phyloP scores from a whole-genome alignment of 2,888 invertebrate species.

The Eupithecia inturbata region DNA sequence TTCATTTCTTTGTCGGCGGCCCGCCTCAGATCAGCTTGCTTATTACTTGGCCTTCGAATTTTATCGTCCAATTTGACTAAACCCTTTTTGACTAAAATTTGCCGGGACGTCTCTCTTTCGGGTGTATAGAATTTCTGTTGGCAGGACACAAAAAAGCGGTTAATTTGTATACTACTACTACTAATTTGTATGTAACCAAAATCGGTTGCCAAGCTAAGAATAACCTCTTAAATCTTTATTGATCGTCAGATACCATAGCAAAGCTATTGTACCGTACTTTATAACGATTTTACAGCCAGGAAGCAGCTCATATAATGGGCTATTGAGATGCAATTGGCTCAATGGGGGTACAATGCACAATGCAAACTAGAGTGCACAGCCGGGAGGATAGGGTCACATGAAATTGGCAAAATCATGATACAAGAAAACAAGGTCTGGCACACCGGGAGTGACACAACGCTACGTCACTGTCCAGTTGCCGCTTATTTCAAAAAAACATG shows the following conservation, averaged over 20 bases:
- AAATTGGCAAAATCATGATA: slow-evolving; percentile 25
- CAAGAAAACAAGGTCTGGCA: no score
- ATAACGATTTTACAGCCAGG: slow-evolving; percentile 18
- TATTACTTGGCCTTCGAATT: no score
- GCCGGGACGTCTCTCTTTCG: no score
- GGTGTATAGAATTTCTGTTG: no score
- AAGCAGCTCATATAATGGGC: slow-evolving; percentile 18
- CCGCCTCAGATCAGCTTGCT: no score
- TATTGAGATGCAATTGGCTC: slow-evolving; percentile 31
- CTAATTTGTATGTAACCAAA: background rate
- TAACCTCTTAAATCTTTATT: background rate
- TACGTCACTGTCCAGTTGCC: no score
- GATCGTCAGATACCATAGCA: background rate
- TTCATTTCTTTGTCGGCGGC: no score
- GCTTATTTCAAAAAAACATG: no score
- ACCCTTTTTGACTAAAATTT: no score
- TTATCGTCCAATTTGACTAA: no score
- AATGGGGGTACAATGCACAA: slow-evolving; percentile 28
- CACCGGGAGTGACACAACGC: no score
- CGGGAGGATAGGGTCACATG: background rate
- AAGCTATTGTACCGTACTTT: slow-evolving; percentile 9
- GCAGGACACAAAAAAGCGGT: background rate
- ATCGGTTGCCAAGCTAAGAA: background rate
- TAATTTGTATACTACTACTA: no score
- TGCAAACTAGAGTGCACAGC: slow-evolving; percentile 7